Evolutionary conservation across 2,797 vertebrate species (phyloP).

Genomic region (Microtus obscurus): DNA sequence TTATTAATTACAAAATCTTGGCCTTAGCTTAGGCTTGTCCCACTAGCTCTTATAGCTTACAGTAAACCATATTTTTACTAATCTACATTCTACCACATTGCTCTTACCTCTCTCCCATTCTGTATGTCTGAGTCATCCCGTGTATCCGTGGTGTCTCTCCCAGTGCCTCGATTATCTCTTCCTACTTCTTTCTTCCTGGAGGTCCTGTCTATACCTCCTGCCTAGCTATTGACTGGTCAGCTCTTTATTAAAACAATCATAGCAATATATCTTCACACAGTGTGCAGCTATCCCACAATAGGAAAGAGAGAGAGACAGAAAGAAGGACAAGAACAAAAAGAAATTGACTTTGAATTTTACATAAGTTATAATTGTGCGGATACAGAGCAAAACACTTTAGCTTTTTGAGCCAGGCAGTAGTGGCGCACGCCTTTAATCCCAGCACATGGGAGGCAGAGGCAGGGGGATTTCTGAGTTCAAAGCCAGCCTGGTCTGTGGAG

Average conservation of each 20-base stretch:
- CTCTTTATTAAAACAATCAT: not conserved
- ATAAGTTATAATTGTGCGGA: not conserved
- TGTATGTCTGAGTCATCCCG: not conserved
- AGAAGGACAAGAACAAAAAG: not conserved
- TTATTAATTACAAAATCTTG: not conserved
- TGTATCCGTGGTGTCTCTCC: not conserved
- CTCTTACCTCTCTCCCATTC: not conserved
- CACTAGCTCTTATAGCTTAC: not conserved
- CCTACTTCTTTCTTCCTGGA: not conserved
- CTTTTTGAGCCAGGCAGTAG: not conserved
- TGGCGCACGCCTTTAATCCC: not conserved
- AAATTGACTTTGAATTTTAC: constrained; percentile 40
- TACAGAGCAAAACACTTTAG: not conserved
- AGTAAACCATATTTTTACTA: not conserved
- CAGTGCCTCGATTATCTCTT: not conserved
- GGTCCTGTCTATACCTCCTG: not conserved
- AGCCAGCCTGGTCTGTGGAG: not conserved
- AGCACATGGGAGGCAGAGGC: not conserved
- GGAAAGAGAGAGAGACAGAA: not conserved
- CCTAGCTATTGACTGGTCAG: not conserved
- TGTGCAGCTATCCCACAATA: not conserved
- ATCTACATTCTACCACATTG: not conserved
- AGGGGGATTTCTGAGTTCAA: not conserved
- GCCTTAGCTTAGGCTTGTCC: not conserved
- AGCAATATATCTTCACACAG: not conserved